Evolutionary conservation across 2,888 invertebrate genomes (phyloP), one percentile per base, ranked within the genome.

Genomic region (Nemotelus pantherinus): DNA sequence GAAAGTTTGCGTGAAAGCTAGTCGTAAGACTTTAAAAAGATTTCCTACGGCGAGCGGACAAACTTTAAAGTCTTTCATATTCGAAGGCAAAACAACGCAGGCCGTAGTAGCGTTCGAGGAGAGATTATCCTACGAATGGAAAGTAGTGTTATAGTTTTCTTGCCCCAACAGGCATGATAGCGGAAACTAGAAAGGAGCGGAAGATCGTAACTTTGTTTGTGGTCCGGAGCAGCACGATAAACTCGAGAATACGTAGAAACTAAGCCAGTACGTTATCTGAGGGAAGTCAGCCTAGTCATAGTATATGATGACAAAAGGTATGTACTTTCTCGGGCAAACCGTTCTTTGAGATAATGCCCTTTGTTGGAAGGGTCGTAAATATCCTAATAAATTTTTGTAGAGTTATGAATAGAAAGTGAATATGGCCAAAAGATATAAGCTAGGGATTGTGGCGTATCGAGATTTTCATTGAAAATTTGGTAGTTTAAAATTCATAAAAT

Each of bases 111-210:
- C 25, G 25, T 41, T 43, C 7, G 39, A 60, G 41, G 39, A 60
- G 39, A 60, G 60, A 60, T 60, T 60, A 60, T 60, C 60, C 60
- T 57, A 39, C 25, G 41, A 60, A 60, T 60, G 60, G 25, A 60
- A 60, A 60, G 60, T 60, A 60, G 60, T 60, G 25, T 60, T 3
- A 39, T 43, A 60, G 60, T 41, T 25, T 60, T 25, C 41, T 60
- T 60, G 10, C 10, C 25, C n/a, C n/a, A n/a, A 25, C 58, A 10
- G 25, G 25, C 41, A 60, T 39, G 60, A 9, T 5, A 7, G 9
- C 6, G 5, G 50, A 50, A 50, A 1, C 6, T 50, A 50, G 50
- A 5, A 60, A 3, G 41, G 4, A 3, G 60, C 39, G 39, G 60
- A 60, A 60, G 39, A 43, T 39, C 25, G 39, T 43, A 60, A 41